These are phyloP conservation scores for Tautogolabrus adspersus DNA, from an alignment of 2,113 vertebrate species.

Conservation along the genomic window DNA sequence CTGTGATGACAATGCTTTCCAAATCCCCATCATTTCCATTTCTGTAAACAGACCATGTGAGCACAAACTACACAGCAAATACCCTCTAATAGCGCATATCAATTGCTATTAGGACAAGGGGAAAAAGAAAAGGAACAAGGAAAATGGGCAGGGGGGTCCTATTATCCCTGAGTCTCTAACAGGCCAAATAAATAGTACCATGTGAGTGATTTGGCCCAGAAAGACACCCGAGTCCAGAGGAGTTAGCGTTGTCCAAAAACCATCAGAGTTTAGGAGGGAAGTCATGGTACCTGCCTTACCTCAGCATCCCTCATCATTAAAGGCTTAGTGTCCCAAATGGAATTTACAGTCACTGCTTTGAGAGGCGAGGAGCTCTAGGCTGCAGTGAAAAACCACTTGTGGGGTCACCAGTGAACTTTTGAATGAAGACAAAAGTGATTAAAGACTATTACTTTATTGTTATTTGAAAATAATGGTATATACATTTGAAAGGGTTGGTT, in stretches of 20 bases:
- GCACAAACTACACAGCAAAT: constrained; percentile 78
- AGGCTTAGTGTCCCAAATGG: constrained; percentile 78
- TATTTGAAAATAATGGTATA: not conserved
- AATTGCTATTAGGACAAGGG: constrained; percentile 71
- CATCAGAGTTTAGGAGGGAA: constrained; percentile 61
- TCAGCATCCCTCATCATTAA: constrained; percentile 79
- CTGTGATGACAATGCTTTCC: constrained; percentile 78
- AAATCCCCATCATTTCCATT: constrained; percentile 76
- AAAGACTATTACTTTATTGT: constrained; percentile 6
- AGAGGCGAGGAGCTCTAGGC: constrained; percentile 48
- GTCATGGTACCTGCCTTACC: constrained; percentile 73
- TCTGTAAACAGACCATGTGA: constrained; percentile 78
- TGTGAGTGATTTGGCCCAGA: constrained; percentile 78
- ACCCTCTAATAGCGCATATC: constrained; percentile 79
- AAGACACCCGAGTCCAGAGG: constrained; percentile 66
- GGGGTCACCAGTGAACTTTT: constrained; percentile 26
- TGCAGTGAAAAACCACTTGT: constrained; percentile 72
- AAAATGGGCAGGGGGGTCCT: constrained; percentile 31
- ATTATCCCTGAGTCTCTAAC: constrained; percentile 76
- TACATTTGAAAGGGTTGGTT: not conserved
- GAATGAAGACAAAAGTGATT: constrained; percentile 3
- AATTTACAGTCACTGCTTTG: constrained; percentile 75
- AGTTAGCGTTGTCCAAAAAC: constrained; percentile 70
- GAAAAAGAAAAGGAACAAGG: constrained; percentile 16
- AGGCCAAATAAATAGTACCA: constrained; percentile 80